phyloP scores from a whole-genome alignment of 2,113 vertebrate species.

The Cololabis saira region DNA sequence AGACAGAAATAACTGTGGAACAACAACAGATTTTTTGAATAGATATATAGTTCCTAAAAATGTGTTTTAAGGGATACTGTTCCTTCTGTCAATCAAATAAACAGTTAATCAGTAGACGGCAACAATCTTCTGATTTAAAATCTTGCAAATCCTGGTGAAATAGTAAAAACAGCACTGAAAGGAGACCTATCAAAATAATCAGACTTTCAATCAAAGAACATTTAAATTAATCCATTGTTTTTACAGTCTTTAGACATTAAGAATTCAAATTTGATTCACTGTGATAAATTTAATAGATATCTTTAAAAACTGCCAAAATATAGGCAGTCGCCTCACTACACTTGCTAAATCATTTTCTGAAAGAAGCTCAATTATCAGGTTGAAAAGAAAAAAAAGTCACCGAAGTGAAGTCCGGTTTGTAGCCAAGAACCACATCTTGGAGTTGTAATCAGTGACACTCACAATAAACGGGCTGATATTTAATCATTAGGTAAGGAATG shows the following conservation, averaged over 20 bases:
- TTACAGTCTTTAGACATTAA: not conserved
- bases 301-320: not conserved
- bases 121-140: slow-evolving; percentile 35
- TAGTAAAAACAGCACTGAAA: not conserved
- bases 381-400: slow-evolving; percentile 5
- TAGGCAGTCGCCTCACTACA: not conserved
- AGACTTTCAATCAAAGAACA: not conserved
- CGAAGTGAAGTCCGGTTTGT: slow-evolving; percentile 10
- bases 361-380: slow-evolving; percentile 20
- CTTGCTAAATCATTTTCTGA: not conserved
- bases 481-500: slow-evolving; percentile 70
- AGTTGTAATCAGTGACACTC: slow-evolving; percentile 63
- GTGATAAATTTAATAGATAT: too few species aligned
- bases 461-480: slow-evolving; percentile 70
- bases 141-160: slow-evolving; percentile 40
- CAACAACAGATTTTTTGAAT: slow-evolving; percentile 40
- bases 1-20: slow-evolving; percentile 65
- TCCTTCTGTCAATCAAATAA: slow-evolving; percentile 46
- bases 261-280: slow-evolving; percentile 3
- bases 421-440: slow-evolving; percentile 67
- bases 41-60: slow-evolving; percentile 65
- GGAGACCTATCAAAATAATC: not conserved
- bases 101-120: slow-evolving; percentile 42
- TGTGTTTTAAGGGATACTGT: slow-evolving; percentile 56
- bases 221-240: not conserved